Evolutionary conservation across 2,113 vertebrate species (phyloP).

Genomic region (Peromyscus leucopus): DNA sequence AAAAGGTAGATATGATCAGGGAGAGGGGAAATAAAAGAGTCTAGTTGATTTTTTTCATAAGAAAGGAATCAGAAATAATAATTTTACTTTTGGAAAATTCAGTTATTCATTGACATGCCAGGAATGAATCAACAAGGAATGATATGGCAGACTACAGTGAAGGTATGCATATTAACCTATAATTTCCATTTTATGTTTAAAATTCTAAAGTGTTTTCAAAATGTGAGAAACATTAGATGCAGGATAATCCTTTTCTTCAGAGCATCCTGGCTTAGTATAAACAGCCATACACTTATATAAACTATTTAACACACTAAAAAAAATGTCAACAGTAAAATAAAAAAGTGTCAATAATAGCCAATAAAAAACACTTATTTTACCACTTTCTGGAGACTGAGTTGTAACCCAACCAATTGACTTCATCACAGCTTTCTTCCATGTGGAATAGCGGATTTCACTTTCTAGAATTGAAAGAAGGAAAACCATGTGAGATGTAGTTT

Average conservation of each 20-base stretch:
- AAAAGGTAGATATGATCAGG: constrained; percentile 66
- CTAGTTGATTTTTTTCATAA: constrained; percentile 70
- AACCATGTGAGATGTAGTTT: constrained; percentile 34
- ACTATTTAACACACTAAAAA: constrained; percentile 16
- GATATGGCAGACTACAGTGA: constrained; percentile 1
- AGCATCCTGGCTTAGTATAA: constrained; percentile 56
- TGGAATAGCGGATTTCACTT: constrained; percentile 95
- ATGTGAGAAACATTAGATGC: constrained; percentile 28
- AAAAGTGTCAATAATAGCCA: constrained; percentile 22
- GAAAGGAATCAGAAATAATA: constrained; percentile 65
- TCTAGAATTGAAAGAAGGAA: constrained; percentile 88
- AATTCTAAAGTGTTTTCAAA: constrained; percentile 69
- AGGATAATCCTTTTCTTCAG: constrained; percentile 35
- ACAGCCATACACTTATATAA: constrained; percentile 51
- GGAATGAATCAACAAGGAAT: constrained; percentile 53
- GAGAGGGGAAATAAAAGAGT: background rate
- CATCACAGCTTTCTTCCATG: constrained; percentile 98
- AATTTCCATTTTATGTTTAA: constrained; percentile 41
- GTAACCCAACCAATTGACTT: constrained; percentile 97
- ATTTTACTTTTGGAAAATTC: constrained; percentile 73
- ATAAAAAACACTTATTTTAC: constrained; percentile 74
- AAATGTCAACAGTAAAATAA: constrained; percentile 34
- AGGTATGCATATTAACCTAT: constrained; percentile 25
- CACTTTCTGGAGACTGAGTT: constrained; percentile 87
- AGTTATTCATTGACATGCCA: constrained; percentile 49